phyloP scores from a whole-genome alignment of 2,113 vertebrate species.

The Tragelaphus scriptus region DNA sequence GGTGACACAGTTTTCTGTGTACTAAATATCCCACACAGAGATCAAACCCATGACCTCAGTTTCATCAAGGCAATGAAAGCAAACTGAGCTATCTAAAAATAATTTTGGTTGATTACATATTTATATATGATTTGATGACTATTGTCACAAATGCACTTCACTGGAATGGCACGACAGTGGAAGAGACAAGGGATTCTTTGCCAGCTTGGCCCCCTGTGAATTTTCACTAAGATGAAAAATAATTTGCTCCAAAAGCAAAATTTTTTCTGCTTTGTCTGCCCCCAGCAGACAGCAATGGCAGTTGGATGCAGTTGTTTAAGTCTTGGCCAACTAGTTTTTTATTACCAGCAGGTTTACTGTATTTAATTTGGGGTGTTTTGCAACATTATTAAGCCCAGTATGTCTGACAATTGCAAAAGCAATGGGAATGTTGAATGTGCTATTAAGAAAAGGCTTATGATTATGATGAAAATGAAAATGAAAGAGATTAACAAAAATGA shows the following conservation, averaged over 20 bases:
- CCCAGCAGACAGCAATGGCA: neutral
- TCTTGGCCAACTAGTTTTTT: slow-evolving; percentile 16
- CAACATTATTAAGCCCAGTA: slow-evolving; percentile 17
- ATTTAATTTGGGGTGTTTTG: slow-evolving; percentile 21
- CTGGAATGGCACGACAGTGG: neutral
- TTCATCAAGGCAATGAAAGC: neutral
- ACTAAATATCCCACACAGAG: neutral
- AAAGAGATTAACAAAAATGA: neutral
- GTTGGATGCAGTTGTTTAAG: neutral
- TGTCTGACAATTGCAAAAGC: slow-evolving; percentile 28
- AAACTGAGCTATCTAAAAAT: slow-evolving; percentile 37
- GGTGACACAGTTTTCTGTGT: neutral
- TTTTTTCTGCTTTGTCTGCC: neutral
- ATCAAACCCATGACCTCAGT: neutral
- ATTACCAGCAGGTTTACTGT: neutral
- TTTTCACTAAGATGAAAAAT: neutral
- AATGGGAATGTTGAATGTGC: neutral
- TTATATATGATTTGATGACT: slow-evolving; percentile 34
- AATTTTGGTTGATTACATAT: slow-evolving; percentile 7
- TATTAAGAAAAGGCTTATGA: neutral
- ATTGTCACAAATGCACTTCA: neutral
- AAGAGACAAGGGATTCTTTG: neutral
- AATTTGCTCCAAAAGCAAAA: neutral
- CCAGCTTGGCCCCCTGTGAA: neutral
- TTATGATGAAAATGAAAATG: slow-evolving; percentile 16